Conservation (phyloP, 2,888 invertebrate species). For the Lissocephala sabroskyi region DNA sequence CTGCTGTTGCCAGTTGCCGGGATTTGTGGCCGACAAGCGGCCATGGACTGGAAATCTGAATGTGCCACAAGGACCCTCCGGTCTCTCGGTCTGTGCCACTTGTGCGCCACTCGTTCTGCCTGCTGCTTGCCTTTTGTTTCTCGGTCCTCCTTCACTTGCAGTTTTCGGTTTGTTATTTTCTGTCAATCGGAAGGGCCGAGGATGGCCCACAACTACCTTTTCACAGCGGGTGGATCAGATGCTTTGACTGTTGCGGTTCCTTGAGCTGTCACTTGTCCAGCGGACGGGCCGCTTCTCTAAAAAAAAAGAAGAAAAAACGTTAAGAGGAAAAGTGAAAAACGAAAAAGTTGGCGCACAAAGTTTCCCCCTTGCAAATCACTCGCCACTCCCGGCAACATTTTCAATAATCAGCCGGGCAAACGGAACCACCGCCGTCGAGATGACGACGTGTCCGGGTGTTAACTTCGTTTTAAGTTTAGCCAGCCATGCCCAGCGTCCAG, state of each 20-base stretch:
- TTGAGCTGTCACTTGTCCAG: conserved; percentile 65
- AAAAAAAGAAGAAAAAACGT: conserved; percentile 26
- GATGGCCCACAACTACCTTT: too few species aligned
- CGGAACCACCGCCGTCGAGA: conserved; percentile 13
- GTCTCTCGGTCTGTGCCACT: too few species aligned
- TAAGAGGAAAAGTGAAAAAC: conserved; percentile 6
- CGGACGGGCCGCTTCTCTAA: conserved; percentile 47
- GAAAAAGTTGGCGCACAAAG: conserved; percentile 18
- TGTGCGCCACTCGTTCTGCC: too few species aligned
- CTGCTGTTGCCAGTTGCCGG: conserved; percentile 7
- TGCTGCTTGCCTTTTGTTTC: too few species aligned
- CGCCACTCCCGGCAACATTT: conserved; percentile 30
- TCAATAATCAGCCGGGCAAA: conserved; percentile 57
- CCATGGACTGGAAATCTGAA: conserved; percentile 33
- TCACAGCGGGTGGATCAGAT: too few species aligned
- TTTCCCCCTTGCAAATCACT: conserved; percentile 12
- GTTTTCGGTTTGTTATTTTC: too few species aligned
- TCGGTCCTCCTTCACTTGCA: too few species aligned
- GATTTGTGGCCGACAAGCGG: conserved; percentile 24
- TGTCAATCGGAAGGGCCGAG: too few species aligned
- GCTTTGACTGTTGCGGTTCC: conserved; percentile 16
- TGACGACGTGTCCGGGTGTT: conserved; percentile 24
- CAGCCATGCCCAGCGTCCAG: conserved; percentile 35
- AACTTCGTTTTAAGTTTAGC: conserved; percentile 55
- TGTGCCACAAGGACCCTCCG: too few species aligned